Evolutionary conservation across 2,797 vertebrate genomes (phyloP).

Genomic region (Acanthiza pusilla): DNA sequence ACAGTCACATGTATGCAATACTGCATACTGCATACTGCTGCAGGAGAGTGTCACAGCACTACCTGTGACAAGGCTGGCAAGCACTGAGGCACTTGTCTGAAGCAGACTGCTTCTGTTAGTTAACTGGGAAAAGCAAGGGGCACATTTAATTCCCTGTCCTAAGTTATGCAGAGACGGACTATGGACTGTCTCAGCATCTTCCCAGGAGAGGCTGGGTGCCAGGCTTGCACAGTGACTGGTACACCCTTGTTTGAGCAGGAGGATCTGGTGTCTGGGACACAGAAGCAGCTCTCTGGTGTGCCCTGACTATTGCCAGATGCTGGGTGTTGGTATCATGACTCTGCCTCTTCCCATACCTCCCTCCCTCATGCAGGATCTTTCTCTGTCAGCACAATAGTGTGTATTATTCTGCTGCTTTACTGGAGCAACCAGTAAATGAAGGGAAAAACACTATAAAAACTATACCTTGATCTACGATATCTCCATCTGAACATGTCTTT

Average conservation of each 20-base stretch:
- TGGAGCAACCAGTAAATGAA: neutral
- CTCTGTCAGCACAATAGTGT: neutral
- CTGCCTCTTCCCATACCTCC: neutral
- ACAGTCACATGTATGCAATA: neutral
- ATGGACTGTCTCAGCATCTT: neutral
- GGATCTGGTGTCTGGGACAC: neutral
- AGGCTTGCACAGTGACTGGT: neutral
- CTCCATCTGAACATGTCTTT: neutral
- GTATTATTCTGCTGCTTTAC: neutral
- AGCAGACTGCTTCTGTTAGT: neutral
- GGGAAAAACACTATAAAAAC: neutral
- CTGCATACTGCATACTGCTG: neutral
- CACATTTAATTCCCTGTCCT: neutral
- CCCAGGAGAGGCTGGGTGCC: neutral
- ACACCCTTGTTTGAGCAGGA: neutral
- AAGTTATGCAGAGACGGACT: neutral
- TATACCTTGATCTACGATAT: neutral
- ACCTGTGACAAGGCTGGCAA: neutral
- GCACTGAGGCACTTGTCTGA: neutral
- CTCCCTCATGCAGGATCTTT: rapidly evolving
- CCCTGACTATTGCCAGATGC: neutral
- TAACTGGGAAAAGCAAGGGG: neutral
- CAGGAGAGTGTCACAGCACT: neutral
- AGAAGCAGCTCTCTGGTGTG: neutral
- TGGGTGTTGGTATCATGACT: neutral